Evolutionary conservation across 2,797 vertebrate species (phyloP).

Genomic region (Chloroceryle inda): DNA sequence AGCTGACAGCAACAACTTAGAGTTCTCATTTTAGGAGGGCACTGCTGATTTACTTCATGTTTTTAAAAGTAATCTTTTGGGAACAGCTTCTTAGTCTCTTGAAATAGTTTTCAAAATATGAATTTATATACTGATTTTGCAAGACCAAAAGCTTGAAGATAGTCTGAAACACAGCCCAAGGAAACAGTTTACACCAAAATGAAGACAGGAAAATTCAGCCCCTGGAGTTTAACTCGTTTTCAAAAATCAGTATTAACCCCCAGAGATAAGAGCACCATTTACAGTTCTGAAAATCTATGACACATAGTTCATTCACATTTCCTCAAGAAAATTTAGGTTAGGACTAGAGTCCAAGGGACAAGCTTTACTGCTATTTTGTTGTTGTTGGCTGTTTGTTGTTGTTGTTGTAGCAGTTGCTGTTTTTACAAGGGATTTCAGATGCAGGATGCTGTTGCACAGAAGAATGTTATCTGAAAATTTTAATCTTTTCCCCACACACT

Average conservation of each 20-base stretch:
- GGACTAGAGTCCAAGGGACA: background rate
- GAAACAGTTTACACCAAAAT: background rate
- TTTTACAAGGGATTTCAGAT: background rate
- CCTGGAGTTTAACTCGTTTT: background rate
- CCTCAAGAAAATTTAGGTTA: background rate
- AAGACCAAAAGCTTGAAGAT: background rate
- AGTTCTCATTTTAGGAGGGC: background rate
- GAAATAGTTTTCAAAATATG: background rate
- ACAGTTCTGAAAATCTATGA: background rate
- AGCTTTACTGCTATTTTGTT: background rate
- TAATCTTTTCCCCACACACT: background rate
- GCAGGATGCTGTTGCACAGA: background rate
- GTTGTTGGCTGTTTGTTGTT: background rate
- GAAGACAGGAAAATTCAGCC: background rate
- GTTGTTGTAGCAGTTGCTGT: too few species aligned
- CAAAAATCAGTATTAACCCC: background rate
- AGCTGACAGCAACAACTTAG: background rate
- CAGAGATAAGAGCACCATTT: accelerated
- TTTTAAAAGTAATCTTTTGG: background rate
- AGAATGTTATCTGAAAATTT: background rate
- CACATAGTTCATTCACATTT: background rate
- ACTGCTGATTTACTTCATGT: background rate
- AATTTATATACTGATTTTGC: background rate
- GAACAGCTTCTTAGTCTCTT: background rate
- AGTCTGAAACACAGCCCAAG: background rate